Percentiles rank a stretch among this genome's conserved stretches.
Conservation (phyloP, 35 echinoderm and acorn worm species). For the Holothuria glaberrima region DNA sequence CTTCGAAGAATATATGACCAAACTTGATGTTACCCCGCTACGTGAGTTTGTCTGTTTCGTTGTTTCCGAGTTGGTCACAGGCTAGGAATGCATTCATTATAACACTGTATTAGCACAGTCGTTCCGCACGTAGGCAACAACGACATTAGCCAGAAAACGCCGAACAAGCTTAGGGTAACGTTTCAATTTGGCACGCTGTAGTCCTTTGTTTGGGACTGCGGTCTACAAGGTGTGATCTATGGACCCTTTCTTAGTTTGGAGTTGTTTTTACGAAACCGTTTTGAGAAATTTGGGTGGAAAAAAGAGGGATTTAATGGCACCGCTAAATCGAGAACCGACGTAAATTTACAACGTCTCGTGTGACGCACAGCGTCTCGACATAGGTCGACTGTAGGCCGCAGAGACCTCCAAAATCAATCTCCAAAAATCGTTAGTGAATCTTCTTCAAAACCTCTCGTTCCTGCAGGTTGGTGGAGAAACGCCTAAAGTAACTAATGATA, state of each 20-base stretch:
- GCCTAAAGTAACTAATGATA: conserved; percentile 29
- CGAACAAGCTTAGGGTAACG: conserved; percentile 50
- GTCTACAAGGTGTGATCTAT: neutral
- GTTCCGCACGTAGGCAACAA: conserved; percentile 35
- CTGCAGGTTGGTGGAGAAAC: neutral
- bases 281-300: neutral
- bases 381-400: conserved; percentile 60
- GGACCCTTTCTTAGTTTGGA: neutral
- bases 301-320: neutral
- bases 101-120: neutral
- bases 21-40: too few species aligned
- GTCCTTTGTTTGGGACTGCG: conserved; percentile 44
- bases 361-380: conserved; percentile 63
- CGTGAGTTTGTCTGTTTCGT: neutral
- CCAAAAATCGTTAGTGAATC: neutral
- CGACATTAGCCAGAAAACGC: conserved; percentile 32
- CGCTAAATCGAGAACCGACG: conserved; percentile 27
- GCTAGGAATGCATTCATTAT: too few species aligned
- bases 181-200: conserved; percentile 53
- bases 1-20: too few species aligned
- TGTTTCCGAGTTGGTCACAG: neutral
- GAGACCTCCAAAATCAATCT: conserved; percentile 24
- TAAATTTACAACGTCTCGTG: conserved; percentile 59
- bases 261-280: neutral
- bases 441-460: neutral